A percentile compares a stretch with the other conserved stretches of the same genome.
phyloP scores from a whole-genome alignment of 2,113 vertebrate species.

The Barnardius zonarius region DNA sequence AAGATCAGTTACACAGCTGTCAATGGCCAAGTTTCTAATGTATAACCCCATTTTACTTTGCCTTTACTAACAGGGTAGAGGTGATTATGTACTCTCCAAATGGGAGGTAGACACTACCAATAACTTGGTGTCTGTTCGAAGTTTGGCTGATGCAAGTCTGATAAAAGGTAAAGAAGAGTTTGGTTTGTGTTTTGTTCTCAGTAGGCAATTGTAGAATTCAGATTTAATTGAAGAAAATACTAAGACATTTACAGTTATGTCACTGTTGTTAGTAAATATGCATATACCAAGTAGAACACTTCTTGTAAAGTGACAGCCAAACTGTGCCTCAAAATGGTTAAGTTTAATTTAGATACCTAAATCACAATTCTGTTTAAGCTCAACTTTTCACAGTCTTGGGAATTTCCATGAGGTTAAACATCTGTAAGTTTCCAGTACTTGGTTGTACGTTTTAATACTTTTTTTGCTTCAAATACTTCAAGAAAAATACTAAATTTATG shows the following conservation, averaged over 20 bases:
- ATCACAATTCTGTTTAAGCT: not conserved
- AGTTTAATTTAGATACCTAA: not conserved
- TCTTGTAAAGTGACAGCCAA: not conserved
- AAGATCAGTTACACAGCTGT: not conserved
- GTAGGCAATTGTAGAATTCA: not conserved
- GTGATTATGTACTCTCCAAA: slow-evolving; percentile 78
- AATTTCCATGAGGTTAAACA: not conserved
- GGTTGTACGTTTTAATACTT: not conserved
- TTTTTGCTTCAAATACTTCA: not conserved
- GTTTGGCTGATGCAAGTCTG: slow-evolving; percentile 76
- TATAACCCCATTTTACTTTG: not conserved
- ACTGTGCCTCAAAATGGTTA: not conserved
- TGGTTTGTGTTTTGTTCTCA: not conserved
- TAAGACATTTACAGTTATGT: not conserved
- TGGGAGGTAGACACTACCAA: slow-evolving; percentile 79
- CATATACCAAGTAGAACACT: not conserved
- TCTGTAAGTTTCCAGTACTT: not conserved
- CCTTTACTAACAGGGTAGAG: slow-evolving; percentile 76
- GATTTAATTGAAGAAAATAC: not conserved
- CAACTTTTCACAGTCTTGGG: not conserved
- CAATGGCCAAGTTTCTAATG: not conserved
- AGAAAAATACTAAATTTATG: not conserved
- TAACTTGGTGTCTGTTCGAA: slow-evolving; percentile 69
- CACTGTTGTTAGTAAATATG: not conserved
- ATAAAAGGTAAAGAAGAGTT: slow-evolving; percentile 79